Percentiles rank a stretch among this genome's conserved stretches.
Evolutionary conservation across 2,797 vertebrate species (phyloP).

Genomic region (Taeniopygia guttata): DNA sequence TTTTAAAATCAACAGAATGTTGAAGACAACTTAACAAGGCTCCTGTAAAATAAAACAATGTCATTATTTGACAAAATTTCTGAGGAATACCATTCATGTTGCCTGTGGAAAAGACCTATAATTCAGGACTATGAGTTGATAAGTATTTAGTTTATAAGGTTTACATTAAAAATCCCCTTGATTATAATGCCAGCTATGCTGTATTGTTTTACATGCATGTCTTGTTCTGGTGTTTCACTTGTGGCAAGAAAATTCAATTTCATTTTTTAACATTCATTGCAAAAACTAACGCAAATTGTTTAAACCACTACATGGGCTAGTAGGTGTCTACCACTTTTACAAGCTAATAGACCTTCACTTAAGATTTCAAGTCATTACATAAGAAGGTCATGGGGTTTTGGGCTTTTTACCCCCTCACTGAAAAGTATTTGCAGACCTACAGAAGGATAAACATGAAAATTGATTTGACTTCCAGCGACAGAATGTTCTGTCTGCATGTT

Average conservation of each 20-base stretch:
- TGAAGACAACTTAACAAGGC: background rate
- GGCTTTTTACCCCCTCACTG: rapidly evolving
- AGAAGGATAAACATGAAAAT: background rate
- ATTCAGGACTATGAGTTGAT: background rate
- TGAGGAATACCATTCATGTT: background rate
- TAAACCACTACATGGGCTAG: background rate
- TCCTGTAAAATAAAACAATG: background rate
- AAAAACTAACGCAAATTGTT: background rate
- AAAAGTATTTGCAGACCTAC: background rate
- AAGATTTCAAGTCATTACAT: background rate
- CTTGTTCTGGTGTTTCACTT: background rate
- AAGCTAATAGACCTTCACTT: background rate
- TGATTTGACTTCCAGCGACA: background rate
- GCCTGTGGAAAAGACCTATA: background rate
- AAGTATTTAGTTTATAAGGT: background rate
- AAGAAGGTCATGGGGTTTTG: background rate
- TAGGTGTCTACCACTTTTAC: background rate
- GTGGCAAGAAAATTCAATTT: background rate
- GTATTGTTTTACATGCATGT: background rate
- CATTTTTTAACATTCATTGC: background rate
- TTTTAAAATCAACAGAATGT: background rate
- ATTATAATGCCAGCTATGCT: background rate
- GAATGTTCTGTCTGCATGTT: background rate
- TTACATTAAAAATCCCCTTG: rapidly evolving
- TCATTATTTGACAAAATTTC: background rate